These are phyloP conservation scores for Alethe castanea DNA, from an alignment of 2,113 vertebrate species.

Conservation along the genomic window DNA sequence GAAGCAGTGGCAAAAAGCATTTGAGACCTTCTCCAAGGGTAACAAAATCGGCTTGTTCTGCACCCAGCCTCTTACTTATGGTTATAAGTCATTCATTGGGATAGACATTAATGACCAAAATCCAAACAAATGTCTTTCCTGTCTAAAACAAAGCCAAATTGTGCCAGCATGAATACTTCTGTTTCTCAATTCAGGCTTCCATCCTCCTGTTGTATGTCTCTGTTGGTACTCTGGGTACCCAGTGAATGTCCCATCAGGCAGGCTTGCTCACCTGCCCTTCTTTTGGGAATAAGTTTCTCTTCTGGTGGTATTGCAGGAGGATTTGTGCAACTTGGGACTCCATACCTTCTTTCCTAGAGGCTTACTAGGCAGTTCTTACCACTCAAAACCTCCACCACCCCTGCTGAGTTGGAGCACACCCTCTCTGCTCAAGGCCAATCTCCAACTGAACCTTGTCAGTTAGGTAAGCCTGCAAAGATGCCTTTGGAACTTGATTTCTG, in stretches of 20 bases:
- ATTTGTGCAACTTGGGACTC: constrained; percentile 66
- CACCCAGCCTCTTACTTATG: neutral
- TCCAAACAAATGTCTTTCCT: neutral
- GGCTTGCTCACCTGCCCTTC: constrained; percentile 61
- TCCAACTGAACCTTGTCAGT: constrained; percentile 68
- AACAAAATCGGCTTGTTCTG: neutral
- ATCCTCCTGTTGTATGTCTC: constrained; percentile 19
- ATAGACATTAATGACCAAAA: neutral
- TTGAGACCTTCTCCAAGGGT: constrained; percentile 27
- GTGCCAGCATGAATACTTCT: constrained; percentile 13
- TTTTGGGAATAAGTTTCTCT: constrained; percentile 63
- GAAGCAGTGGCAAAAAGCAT: neutral
- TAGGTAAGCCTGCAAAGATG: constrained; percentile 67
- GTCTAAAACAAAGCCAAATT: neutral
- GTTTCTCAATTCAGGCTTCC: neutral
- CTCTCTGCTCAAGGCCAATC: constrained; percentile 65
- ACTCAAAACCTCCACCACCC: constrained; percentile 63
- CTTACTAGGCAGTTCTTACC: constrained; percentile 67
- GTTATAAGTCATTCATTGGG: neutral
- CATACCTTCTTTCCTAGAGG: constrained; percentile 64
- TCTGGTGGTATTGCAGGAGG: constrained; percentile 71
- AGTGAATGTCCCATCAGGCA: constrained; percentile 50
- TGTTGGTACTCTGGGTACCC: constrained; percentile 10
- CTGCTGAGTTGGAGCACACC: constrained; percentile 65
- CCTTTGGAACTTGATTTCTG: constrained; percentile 58